Percentiles rank a stretch among this genome's conserved stretches.
These are phyloP conservation scores for Lepidurus apus DNA, from an alignment of 1,140 invertebrate genomes.

Conservation along the genomic window DNA sequence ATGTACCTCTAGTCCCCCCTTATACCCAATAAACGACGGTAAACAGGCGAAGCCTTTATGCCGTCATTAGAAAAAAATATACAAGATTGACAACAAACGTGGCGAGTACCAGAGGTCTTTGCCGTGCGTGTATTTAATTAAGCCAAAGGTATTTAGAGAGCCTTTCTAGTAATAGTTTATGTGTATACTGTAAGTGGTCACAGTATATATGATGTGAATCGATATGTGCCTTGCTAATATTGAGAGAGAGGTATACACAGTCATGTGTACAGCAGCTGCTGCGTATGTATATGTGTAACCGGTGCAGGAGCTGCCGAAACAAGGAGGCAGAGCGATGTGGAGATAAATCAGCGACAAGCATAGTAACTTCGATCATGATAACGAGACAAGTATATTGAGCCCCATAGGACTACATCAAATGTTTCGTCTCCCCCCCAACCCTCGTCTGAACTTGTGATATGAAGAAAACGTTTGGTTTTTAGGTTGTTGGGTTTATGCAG, in stretches of 20 bases:
- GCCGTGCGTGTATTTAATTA: too few species aligned
- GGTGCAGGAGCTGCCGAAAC: neutral
- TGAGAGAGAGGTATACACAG: neutral
- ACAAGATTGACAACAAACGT: too few species aligned
- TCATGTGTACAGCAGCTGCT: constrained; percentile 9
- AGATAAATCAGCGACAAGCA: constrained; percentile 4
- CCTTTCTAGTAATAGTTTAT: too few species aligned
- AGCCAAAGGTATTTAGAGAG: too few species aligned
- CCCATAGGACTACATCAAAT: constrained; percentile 22
- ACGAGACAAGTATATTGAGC: constrained; percentile 18
- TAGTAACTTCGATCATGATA: constrained; percentile 19
- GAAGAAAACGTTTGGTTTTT: constrained; percentile 12
- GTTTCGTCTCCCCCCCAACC: neutral
- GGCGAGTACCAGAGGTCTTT: too few species aligned
- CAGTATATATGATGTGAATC: neutral
- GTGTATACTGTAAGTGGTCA: neutral
- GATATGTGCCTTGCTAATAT: neutral
- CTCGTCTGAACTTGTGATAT: neutral
- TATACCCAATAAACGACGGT: too few species aligned
- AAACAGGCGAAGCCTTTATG: too few species aligned
- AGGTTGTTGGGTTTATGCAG: neutral
- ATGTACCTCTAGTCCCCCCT: too few species aligned
- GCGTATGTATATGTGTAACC: neutral
- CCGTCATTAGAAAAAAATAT: too few species aligned
- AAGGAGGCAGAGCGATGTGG: neutral